Evolutionary conservation across 1,140 invertebrate genomes (phyloP).

Genomic region (Brachionus rotundiformis): DNA sequence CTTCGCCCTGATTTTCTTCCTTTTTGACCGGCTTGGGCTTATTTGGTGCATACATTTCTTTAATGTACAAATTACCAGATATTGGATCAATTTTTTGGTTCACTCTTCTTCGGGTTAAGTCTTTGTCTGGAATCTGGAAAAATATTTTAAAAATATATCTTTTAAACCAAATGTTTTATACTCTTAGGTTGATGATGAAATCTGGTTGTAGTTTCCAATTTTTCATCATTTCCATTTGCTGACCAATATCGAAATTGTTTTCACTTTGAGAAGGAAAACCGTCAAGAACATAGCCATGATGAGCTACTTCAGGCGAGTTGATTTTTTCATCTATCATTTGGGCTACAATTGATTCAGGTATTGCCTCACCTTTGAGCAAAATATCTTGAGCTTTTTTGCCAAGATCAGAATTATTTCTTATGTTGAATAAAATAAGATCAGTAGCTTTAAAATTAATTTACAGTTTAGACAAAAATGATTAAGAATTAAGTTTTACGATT

Average conservation of each 20-base stretch:
- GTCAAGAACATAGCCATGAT: constrained; percentile 65
- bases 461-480: neutral
- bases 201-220: constrained; percentile 64
- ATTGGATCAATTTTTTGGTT: constrained; percentile 61
- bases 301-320: constrained; percentile 63
- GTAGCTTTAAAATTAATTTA: constrained; percentile 56
- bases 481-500: constrained; percentile 58
- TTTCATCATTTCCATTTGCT: constrained; percentile 63
- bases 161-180: constrained; percentile 52
- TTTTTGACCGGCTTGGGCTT: constrained; percentile 49
- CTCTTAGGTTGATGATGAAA: constrained; percentile 64
- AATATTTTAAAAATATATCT: neutral
- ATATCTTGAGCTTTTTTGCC: constrained; percentile 60
- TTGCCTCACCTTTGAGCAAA: constrained; percentile 59
- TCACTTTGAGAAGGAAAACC: constrained; percentile 62
- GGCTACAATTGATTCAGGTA: constrained; percentile 61
- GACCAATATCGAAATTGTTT: constrained; percentile 58
- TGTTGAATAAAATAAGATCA: constrained; percentile 58
- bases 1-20: neutral
- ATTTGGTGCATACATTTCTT: constrained; percentile 61
- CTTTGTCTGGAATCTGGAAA: constrained; percentile 61
- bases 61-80: constrained; percentile 60
- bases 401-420: constrained; percentile 60
- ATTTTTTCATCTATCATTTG: constrained; percentile 63
- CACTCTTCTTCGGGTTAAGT: constrained; percentile 58